Evolutionary conservation across 1,140 invertebrate genomes (phyloP).

Genomic region (Drosophila cardini): DNA sequence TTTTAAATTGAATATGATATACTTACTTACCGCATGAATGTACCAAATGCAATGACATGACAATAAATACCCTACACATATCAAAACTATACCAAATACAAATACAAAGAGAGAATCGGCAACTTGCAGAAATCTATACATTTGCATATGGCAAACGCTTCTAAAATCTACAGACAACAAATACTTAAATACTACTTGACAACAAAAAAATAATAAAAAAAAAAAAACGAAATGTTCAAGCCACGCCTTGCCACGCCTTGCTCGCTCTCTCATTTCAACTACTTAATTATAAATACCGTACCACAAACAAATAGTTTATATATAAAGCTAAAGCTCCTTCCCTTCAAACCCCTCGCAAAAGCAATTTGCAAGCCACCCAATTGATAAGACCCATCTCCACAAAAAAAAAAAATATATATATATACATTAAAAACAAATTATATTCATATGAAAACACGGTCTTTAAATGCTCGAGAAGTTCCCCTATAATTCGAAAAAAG

Average conservation of each 20-base stretch:
- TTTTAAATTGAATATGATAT: conserved; percentile 53
- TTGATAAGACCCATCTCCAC: conserved; percentile 63
- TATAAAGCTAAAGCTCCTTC: conserved; percentile 53
- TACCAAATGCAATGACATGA: conserved; percentile 11
- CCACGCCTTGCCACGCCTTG: conserved; percentile 71
- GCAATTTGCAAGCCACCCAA: conserved; percentile 59
- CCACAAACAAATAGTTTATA: conserved; percentile 39
- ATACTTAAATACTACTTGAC: conserved; percentile 47
- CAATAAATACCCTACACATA: conserved; percentile 20
- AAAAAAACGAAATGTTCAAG: conserved; percentile 58
- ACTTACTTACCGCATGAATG: conserved; percentile 21
- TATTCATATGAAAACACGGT: conserved; percentile 27
- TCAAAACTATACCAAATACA: conserved; percentile 25
- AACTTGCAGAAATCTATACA: conserved; percentile 50
- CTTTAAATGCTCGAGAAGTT: conserved; percentile 46
- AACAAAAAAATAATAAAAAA: conserved; percentile 52
- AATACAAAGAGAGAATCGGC: conserved; percentile 44
- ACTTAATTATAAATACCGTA: conserved; percentile 33
- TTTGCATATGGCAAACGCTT: conserved; percentile 28
- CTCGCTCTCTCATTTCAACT: conserved; percentile 59
- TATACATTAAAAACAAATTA: conserved; percentile 32
- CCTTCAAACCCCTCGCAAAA: conserved; percentile 39
- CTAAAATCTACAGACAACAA: conserved; percentile 45
- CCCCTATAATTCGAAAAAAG: conserved; percentile 56
- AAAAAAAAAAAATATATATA: too few relatives aligned